Evolutionary conservation across 2,797 vertebrate species (phyloP).

Genomic region (Diplodus puntazzo): DNA sequence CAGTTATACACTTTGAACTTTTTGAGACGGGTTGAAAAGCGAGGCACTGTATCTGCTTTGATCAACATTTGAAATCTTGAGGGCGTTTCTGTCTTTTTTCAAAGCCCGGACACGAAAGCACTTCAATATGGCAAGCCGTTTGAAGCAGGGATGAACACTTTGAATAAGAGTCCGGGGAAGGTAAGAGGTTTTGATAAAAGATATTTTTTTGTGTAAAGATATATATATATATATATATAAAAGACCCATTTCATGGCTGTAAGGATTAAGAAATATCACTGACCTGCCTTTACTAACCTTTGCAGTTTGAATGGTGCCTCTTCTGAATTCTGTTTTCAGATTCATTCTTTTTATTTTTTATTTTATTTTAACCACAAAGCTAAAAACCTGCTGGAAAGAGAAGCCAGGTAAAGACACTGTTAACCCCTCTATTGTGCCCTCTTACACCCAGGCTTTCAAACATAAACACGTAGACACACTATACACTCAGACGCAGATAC

Average conservation of each 20-base stretch:
- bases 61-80: slow-evolving; percentile 72
- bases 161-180: slow-evolving; percentile 80
- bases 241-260: neutral
- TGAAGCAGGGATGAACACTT: slow-evolving; percentile 73
- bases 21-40: slow-evolving; percentile 78
- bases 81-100: slow-evolving; percentile 43
- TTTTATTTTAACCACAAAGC: neutral
- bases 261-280: neutral
- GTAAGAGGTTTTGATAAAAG: slow-evolving; percentile 83
- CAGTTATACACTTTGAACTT: slow-evolving; percentile 83
- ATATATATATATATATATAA: neutral
- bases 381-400: slow-evolving; percentile 12
- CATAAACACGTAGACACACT: slow-evolving; percentile 49
- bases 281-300: slow-evolving; percentile 9
- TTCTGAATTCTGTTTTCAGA: slow-evolving; percentile 7
- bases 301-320: neutral
- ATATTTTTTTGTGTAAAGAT: neutral
- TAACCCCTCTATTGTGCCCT: neutral
- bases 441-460: slow-evolving; percentile 40
- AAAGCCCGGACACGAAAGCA: slow-evolving; percentile 71
- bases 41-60: slow-evolving; percentile 69
- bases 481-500: slow-evolving; percentile 25
- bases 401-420: slow-evolving; percentile 5
- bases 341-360: neutral
- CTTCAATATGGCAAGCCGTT: slow-evolving; percentile 56